A percentile compares a stretch with the other conserved stretches of the same genome.
Evolutionary conservation across 1,140 invertebrate species (phyloP).

Genomic region (Heliconius nattereri): DNA sequence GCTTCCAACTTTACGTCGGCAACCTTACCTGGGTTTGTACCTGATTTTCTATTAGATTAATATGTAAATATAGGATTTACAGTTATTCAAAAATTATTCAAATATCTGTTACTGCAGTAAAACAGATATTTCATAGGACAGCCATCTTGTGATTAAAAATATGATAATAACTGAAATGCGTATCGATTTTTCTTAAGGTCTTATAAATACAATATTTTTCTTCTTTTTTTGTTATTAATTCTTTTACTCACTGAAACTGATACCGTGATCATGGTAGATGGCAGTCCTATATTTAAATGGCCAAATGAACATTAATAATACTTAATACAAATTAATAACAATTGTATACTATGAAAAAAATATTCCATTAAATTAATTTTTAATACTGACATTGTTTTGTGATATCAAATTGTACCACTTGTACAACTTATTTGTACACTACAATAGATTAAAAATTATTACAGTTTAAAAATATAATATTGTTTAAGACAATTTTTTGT

Average conservation of each 20-base stretch:
- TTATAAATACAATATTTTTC: not conserved
- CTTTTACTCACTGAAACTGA: not conserved
- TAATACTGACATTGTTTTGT: slow-evolving; percentile 21
- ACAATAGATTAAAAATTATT: not conserved
- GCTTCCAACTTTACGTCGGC: slow-evolving; percentile 96
- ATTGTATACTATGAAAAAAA: not conserved
- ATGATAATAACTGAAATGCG: not conserved
- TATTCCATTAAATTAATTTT: not conserved
- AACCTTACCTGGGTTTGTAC: slow-evolving; percentile 93
- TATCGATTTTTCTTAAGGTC: not conserved
- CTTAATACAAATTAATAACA: not conserved
- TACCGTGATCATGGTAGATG: slow-evolving; percentile 20
- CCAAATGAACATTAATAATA: slow-evolving; percentile 33
- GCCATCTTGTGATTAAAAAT: slow-evolving; percentile 33
- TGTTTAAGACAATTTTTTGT: slow-evolving; percentile 10
- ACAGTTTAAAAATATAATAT: not conserved
- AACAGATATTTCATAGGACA: slow-evolving; percentile 39
- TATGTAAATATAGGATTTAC: slow-evolving; percentile 42
- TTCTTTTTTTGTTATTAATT: not conserved
- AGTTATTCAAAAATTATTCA: slow-evolving; percentile 28
- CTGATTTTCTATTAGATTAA: slow-evolving; percentile 62
- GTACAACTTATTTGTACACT: not conserved
- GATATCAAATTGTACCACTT: slow-evolving; percentile 8
- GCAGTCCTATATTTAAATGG: slow-evolving; percentile 38
- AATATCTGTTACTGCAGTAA: slow-evolving; percentile 30